Percentiles rank a stretch among this genome's conserved stretches.
These are phyloP conservation scores for Lomographa bimaculata DNA, from an alignment of 2,888 invertebrate species.

Conservation along the genomic window DNA sequence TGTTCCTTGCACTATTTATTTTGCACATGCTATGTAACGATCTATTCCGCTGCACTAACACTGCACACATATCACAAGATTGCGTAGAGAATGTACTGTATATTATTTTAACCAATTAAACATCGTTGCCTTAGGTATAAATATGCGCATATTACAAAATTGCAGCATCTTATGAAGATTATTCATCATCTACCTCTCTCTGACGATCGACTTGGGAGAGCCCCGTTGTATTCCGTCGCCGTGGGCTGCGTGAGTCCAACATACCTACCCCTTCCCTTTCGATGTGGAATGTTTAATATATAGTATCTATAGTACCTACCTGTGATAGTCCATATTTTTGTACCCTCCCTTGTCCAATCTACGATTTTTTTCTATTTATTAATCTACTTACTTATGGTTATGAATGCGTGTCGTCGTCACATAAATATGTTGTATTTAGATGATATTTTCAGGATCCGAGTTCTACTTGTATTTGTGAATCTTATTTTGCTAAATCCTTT, in stretches of 20 bases:
- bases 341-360: conserved; percentile 30
- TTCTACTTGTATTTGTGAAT: conserved; percentile 20
- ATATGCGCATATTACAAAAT: conserved; percentile 83
- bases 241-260: conserved; percentile 77
- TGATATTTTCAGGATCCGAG: conserved; percentile 15
- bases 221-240: conserved; percentile 72
- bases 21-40: too few species aligned
- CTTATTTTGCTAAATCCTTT: conserved; percentile 19
- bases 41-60: conserved; percentile 7
- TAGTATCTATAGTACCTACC: too few species aligned
- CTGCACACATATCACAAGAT: conserved; percentile 7
- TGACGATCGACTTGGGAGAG: conserved; percentile 82
- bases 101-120: conserved; percentile 67
- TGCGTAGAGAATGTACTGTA: conserved; percentile 34
- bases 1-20: too few species aligned
- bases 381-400: conserved; percentile 14
- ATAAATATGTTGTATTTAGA: conserved; percentile 26
- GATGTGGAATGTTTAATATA: conserved; percentile 75
- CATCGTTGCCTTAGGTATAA: conserved; percentile 81
- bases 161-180: conserved; percentile 89
- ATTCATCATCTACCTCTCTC: conserved; percentile 88
- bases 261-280: conserved; percentile 59
- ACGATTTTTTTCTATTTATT: too few species aligned
- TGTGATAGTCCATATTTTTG: conserved; percentile 29
- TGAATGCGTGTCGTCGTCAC: conserved; percentile 29